Base-by-base conservation (phyloP, 2,888 invertebrate genomes). In the Galerucella pusilla region DNA sequence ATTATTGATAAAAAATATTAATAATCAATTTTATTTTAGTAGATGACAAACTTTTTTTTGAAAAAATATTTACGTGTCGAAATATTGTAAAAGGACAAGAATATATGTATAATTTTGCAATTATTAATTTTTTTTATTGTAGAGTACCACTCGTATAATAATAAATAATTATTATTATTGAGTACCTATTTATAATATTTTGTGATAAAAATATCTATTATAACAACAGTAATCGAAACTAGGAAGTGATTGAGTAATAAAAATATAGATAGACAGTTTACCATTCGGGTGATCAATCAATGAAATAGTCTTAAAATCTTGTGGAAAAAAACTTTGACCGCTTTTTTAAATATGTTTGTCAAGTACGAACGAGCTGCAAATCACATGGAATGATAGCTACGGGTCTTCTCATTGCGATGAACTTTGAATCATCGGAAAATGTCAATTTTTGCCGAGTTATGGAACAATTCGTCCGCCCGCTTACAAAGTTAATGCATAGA, bases 1-100 rank as follows among this genome's bases (percentile, higher is more conserved):
- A 57, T 57, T 52, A n/a, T 57, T 49, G 49, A 49, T 14, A 57
- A 57, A 57, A 57, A 57, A n/a, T 57, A 57, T 57, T 20, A 16
- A 16, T 20, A 57, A 57, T 57, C 57, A 57, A 57, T 57, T 57
- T 57, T 57, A 54, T 57, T 57, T 20, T 57, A 20, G 20, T 57
- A 20, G 7, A 54, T 54, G 54, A 54, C 54, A 16, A 7, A n/a
- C 54, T 1, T 54, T 54, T 54, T 54, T 14, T 4, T 14, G 9
- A 49, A 57, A 57, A 57, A 57, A 16, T 4, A 2, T 49, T 11
- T 20, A 20, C 57, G 5, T 57, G 57, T 16, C 57, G 9, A 16
- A 20, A 57, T 9, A 10, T 16, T 57, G 6, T 9, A 57, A 57
- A 57, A 16, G n/a, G 20, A 57, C 57, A 57, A 2, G 7, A 20